Percentiles rank a stretch among this genome's conserved stretches.
These are phyloP conservation scores for Benitochromis conjunctus DNA, from an alignment of 2,113 vertebrate species.

Conservation along the genomic window DNA sequence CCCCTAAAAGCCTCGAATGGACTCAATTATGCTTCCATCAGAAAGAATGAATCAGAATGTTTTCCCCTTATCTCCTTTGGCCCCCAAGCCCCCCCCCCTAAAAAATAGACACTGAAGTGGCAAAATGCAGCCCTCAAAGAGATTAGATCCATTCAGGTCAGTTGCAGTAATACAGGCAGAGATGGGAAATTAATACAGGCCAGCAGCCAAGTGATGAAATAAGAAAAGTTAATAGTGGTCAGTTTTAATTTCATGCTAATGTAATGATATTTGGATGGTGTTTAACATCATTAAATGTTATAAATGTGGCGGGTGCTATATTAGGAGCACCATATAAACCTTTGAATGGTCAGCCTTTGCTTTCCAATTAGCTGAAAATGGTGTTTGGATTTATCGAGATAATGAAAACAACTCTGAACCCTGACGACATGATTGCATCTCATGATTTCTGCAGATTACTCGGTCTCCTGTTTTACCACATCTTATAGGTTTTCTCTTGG, in stretches of 20 bases:
- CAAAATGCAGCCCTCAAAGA: not conserved
- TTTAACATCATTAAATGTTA: not conserved
- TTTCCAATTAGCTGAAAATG: not conserved
- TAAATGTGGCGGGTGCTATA: not conserved
- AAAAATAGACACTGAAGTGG: not conserved
- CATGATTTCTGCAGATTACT: not conserved
- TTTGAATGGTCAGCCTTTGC: not conserved
- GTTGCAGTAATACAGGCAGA: not conserved
- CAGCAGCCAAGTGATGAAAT: not conserved
- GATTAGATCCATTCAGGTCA: not conserved
- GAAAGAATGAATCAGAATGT: slow-evolving; percentile 15
- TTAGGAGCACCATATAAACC: not conserved
- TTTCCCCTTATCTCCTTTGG: slow-evolving; percentile 7
- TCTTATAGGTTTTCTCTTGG: not conserved
- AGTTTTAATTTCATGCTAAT: not conserved
- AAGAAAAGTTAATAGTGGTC: not conserved
- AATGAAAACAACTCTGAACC: not conserved
- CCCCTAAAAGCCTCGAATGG: slow-evolving; percentile 33
- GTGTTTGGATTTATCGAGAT: not conserved
- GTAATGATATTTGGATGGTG: not conserved
- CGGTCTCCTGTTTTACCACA: not conserved
- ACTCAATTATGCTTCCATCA: slow-evolving; percentile 46
- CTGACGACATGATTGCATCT: not conserved
- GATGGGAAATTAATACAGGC: slow-evolving; percentile 3
- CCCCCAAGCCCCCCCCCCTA: not conserved